Evolutionary conservation across 1,140 invertebrate genomes (phyloP).

Genomic region (Drosophila azteca): DNA sequence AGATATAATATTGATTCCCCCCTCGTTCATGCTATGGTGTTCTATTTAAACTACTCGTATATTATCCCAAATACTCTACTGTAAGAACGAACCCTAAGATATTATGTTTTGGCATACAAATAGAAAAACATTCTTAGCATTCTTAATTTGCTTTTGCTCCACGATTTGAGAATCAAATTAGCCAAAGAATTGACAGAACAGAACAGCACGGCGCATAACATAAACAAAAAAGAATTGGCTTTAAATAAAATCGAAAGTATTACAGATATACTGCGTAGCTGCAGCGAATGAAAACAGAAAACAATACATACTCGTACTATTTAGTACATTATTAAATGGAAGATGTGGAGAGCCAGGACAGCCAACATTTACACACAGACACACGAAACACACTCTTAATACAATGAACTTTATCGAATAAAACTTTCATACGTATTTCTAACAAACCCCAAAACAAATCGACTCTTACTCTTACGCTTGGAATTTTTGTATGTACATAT

Average conservation of each 20-base stretch:
- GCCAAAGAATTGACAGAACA: slow-evolving; percentile 68
- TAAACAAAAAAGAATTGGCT: slow-evolving; percentile 63
- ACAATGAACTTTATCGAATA: slow-evolving; percentile 82
- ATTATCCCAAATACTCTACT: slow-evolving; percentile 53
- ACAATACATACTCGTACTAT: slow-evolving; percentile 14
- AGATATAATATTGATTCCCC: slow-evolving; percentile 52
- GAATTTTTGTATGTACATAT: slow-evolving; percentile 13
- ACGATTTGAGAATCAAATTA: slow-evolving; percentile 68
- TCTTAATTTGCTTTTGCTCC: slow-evolving; percentile 52
- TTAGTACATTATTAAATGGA: slow-evolving; percentile 16
- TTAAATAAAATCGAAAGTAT: slow-evolving; percentile 60
- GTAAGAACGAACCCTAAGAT: slow-evolving; percentile 41
- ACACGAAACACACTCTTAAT: slow-evolving; percentile 49
- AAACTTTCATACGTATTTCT: slow-evolving; percentile 83
- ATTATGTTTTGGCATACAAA: slow-evolving; percentile 42
- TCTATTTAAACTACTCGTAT: slow-evolving; percentile 42
- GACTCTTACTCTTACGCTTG: background rate
- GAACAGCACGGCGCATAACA: slow-evolving; percentile 41
- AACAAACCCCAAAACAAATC: slow-evolving; percentile 56
- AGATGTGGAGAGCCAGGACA: slow-evolving; percentile 14
- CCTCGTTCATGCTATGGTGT: slow-evolving; percentile 20
- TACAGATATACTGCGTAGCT: slow-evolving; percentile 21
- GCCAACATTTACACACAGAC: slow-evolving; percentile 50
- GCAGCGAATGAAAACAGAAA: slow-evolving; percentile 36
- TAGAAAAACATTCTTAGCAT: slow-evolving; percentile 4